These are phyloP conservation scores for Pontoporia blainvillei DNA, from an alignment of 2,113 vertebrate genomes.

Conservation along the genomic window DNA sequence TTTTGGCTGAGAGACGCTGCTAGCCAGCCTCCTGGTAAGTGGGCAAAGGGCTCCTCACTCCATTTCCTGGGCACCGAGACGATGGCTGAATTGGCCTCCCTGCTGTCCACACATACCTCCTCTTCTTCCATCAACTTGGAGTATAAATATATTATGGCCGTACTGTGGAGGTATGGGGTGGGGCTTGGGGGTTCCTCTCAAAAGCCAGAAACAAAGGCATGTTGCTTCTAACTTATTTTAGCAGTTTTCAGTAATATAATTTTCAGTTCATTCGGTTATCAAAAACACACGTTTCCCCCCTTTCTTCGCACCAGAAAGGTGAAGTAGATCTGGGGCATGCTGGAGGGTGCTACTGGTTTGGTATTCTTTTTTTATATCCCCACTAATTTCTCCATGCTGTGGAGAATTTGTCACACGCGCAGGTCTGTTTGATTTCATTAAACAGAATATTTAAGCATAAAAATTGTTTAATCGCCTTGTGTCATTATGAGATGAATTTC, in stretches of 20 bases:
- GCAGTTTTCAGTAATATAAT: slow-evolving; percentile 69
- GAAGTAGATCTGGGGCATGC: slow-evolving; percentile 71
- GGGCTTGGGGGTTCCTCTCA: background rate
- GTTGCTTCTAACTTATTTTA: slow-evolving; percentile 72
- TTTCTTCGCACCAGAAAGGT: slow-evolving; percentile 59
- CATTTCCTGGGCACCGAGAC: background rate
- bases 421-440: slow-evolving; percentile 99
- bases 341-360: slow-evolving; percentile 42
- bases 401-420: slow-evolving; percentile 92
- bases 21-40: background rate
- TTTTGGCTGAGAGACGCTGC: background rate
- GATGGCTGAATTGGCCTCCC: background rate
- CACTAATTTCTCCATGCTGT: slow-evolving; percentile 90
- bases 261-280: slow-evolving; percentile 77
- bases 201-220: slow-evolving; percentile 65
- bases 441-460: slow-evolving; percentile 99
- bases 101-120: accelerated
- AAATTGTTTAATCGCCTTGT: slow-evolving; percentile 99
- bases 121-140: accelerated
- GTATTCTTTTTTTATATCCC: slow-evolving; percentile 40
- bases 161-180: background rate
- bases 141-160: background rate
- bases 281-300: slow-evolving; percentile 56
- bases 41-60: background rate
- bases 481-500: slow-evolving; percentile 99